Conservation (phyloP, 2,888 invertebrate genomes). For the Euzophera pinguis region DNA sequence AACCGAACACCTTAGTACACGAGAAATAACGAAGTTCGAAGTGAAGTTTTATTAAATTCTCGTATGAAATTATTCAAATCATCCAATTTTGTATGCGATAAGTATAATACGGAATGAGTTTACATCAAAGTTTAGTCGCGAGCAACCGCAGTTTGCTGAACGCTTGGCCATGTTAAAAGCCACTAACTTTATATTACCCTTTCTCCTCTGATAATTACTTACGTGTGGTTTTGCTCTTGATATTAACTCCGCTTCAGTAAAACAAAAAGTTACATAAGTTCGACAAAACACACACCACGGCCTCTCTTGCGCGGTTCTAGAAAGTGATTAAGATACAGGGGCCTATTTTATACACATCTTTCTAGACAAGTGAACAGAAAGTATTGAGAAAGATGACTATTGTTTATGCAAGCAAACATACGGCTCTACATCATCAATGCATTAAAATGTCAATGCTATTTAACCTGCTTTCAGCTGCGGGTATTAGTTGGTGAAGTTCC, state of each 20-base stretch:
- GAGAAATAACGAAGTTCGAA: conserved; percentile 20
- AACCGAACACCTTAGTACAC: conserved; percentile 7
- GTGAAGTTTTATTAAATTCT: conserved; percentile 29
- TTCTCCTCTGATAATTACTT: conserved; percentile 58
- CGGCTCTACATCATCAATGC: too few relatives aligned
- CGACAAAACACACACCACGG: too few relatives aligned
- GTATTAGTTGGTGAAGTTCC: too few relatives aligned
- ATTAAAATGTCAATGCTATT: too few relatives aligned
- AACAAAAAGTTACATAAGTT: conserved; percentile 18
- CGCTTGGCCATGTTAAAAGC: conserved; percentile 66
- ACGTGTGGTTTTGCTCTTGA: conserved; percentile 39
- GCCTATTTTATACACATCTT: too few relatives aligned
- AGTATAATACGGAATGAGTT: conserved; percentile 45
- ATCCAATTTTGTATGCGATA: conserved; percentile 35
- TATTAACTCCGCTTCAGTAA: conserved; percentile 20
- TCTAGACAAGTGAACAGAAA: too few relatives aligned
- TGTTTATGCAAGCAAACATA: too few relatives aligned
- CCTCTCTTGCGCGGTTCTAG: too few relatives aligned
- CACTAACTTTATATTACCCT: conserved; percentile 64
- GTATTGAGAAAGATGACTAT: too few relatives aligned
- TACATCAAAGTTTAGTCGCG: conserved; percentile 55
- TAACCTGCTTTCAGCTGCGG: too few relatives aligned
- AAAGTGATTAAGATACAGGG: background rate
- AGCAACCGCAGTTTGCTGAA: conserved; percentile 61
- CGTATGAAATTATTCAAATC: conserved; percentile 45